Percentiles rank a stretch among this genome's conserved stretches.
Evolutionary conservation across 2,113 vertebrate genomes (phyloP).

Genomic region (Myocastor coypus): DNA sequence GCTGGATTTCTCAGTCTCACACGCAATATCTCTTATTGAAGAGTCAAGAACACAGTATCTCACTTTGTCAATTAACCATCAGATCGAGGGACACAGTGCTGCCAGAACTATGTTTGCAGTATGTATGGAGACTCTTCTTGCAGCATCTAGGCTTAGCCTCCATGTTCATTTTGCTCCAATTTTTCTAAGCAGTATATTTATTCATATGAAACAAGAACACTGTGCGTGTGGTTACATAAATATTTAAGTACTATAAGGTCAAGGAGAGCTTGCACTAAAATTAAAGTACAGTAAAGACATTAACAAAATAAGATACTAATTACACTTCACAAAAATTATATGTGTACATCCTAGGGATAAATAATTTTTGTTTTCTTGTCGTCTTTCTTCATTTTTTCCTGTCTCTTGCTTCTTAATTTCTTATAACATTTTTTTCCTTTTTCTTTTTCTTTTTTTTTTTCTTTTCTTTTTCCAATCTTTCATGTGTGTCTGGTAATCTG

Average conservation of each 20-base stretch:
- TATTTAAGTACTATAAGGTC: neutral
- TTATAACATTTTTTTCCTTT: no score
- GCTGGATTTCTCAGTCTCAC: neutral
- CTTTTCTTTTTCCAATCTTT: no score
- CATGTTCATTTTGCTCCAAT: neutral
- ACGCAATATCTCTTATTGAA: neutral
- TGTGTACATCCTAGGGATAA: neutral
- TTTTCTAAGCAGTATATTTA: neutral
- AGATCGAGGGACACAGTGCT: slow-evolving; percentile 51
- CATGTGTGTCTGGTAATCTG: no score
- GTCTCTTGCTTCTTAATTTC: no score
- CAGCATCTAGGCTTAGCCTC: neutral
- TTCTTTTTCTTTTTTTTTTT: no score
- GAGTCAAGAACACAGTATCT: neutral
- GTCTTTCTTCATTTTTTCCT: no score
- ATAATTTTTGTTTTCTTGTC: no score
- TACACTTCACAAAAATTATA: neutral
- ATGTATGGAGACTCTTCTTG: neutral
- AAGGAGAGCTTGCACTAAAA: neutral
- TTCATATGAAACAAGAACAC: neutral
- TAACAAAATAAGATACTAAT: neutral
- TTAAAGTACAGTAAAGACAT: slow-evolving; percentile 22
- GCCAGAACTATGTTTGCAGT: neutral
- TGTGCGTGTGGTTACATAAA: neutral
- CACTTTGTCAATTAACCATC: slow-evolving; percentile 37